Evolutionary conservation across 2,888 invertebrate species (phyloP), one percentile per base, ranked within the genome.

Genomic region (Acrocera orbiculus): DNA sequence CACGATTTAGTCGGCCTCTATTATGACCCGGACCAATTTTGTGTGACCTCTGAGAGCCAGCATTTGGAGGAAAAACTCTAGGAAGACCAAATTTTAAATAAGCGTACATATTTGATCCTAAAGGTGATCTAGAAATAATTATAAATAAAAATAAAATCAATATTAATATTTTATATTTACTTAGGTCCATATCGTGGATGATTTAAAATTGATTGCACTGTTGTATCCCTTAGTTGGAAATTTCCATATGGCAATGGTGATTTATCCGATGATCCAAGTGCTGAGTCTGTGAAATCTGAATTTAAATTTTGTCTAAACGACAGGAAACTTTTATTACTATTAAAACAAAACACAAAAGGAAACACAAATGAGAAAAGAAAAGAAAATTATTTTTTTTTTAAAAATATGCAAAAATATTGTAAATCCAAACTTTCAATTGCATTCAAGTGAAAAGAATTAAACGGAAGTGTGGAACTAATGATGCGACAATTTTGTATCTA

Each of bases 221-320:
- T 89, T 37, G 89, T 85, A 53, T 92, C 89, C 39, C 89, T 67
- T 24, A 92, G 69, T 56, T 89, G 89, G 62, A 92, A 92, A 59
- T 90, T 90, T 36, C 90, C 90, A 60, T 89, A 89, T 35, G 89
- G 89, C 48, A 89, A 66, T 26, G 89, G 89, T 45, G 86, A 85
- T 63, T 89, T 86, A 55, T 90, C 89, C 25, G 86, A 83, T 42
- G 85, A 86, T 34, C 90, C 90, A 42, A 90, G 62, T 2, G 90
- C 90, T 45, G 87, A 87, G 61, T 90, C 90, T 43, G 90, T 89
- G 60, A 90, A 90, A 63, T 90, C 90, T 2, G 89, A 89, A 62
- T 90, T 90, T 47, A 90, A 66, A 58, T 90, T 90, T 73, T 90
- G 89, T 57, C 90, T 83, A 64, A 16, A 41, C 39, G 32, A 27